Percentiles rank a stretch among this genome's conserved stretches.
Evolutionary conservation across 2,888 invertebrate species (phyloP).

Genomic region (Monochamus alternatus): DNA sequence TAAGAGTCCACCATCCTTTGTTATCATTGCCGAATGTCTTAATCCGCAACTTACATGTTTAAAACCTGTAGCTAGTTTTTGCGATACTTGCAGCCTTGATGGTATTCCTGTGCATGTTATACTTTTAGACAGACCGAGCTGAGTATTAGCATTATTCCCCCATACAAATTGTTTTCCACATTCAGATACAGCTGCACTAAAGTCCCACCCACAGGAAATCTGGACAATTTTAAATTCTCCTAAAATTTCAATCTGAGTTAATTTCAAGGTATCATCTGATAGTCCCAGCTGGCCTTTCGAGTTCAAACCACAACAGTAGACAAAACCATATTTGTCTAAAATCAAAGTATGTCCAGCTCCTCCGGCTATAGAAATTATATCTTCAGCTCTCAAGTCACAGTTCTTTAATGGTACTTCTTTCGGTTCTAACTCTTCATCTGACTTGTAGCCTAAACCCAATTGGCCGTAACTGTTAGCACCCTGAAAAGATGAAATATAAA

Average conservation of each 20-base stretch:
- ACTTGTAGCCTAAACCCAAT: slow-evolving; percentile 79
- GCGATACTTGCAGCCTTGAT: slow-evolving; percentile 68
- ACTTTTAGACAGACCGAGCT: slow-evolving; percentile 77
- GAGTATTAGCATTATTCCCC: slow-evolving; percentile 88
- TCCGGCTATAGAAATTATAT: slow-evolving; percentile 79
- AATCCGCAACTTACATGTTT: slow-evolving; percentile 79
- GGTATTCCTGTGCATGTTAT: slow-evolving; percentile 70
- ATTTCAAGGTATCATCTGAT: slow-evolving; percentile 71
- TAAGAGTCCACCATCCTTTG: slow-evolving; percentile 76
- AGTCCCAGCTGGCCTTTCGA: slow-evolving; percentile 82
- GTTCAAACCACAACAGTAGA: slow-evolving; percentile 87
- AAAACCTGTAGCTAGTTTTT: slow-evolving; percentile 72
- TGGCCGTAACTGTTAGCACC: slow-evolving; percentile 91
- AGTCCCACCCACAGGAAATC: slow-evolving; percentile 88
- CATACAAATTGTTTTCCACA: slow-evolving; percentile 83
- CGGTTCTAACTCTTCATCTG: slow-evolving; percentile 80
- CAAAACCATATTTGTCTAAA: slow-evolving; percentile 77
- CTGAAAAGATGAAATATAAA: slow-evolving; percentile 68
- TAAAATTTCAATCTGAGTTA: slow-evolving; percentile 77
- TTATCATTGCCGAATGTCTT: slow-evolving; percentile 79
- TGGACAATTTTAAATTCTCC: slow-evolving; percentile 75
- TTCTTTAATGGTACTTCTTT: slow-evolving; percentile 66
- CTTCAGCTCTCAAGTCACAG: slow-evolving; percentile 67
- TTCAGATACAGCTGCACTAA: slow-evolving; percentile 82
- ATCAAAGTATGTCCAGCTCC: slow-evolving; percentile 86